Evolutionary conservation across 2,888 invertebrate genomes (phyloP), one percentile per base, ranked within the genome.

Genomic region (Emesis furor): DNA sequence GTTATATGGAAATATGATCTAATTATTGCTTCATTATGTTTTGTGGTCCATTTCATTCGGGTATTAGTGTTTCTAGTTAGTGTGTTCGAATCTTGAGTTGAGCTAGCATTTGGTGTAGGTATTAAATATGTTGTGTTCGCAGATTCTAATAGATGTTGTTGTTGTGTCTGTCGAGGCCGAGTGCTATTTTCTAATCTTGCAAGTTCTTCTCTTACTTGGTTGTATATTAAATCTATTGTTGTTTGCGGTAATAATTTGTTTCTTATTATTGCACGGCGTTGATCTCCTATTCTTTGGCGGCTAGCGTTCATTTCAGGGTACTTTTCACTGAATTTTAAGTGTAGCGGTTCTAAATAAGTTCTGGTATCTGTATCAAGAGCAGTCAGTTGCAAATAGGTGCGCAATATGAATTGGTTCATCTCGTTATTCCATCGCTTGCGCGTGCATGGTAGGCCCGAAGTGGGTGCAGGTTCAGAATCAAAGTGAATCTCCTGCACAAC

Each of bases 21-120:
- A 37, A 85, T 85, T 14, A 85, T 78, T 6, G 68, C 7, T 74
- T 82, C 80, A 46, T 85, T 85, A 0, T 78, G 82, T 67, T 82
- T 80, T 4, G 73, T 71, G 1, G 73, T 73, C 82, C 82, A 82
- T 59, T 68, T 73, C 72, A 85, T 73, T 42, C 78, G 73, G 17
- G 30, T 75, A 67, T 65, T 68, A 17, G 24, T 35, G n/a, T 55
- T 73, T 59, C 30, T 4, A 59, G 24, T 5, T 37, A 35, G 7
- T 30, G 30, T 5, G 30, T 37, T 72, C 30, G 7, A 3, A n/a
- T 51, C 51, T 5, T n/a, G 10, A 51, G 12, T 51, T n/a, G n/a
- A n/a, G n/a, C n/a, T 4, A n/a, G 12, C n/a, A 51, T 51, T 51
- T 51, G 12, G 51, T 14, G 51, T 51, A 12, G n/a, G 12, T n/a